These are phyloP conservation scores for Micrastur ruficollis DNA, from an alignment of 2,797 vertebrate species.

Conservation along the genomic window DNA sequence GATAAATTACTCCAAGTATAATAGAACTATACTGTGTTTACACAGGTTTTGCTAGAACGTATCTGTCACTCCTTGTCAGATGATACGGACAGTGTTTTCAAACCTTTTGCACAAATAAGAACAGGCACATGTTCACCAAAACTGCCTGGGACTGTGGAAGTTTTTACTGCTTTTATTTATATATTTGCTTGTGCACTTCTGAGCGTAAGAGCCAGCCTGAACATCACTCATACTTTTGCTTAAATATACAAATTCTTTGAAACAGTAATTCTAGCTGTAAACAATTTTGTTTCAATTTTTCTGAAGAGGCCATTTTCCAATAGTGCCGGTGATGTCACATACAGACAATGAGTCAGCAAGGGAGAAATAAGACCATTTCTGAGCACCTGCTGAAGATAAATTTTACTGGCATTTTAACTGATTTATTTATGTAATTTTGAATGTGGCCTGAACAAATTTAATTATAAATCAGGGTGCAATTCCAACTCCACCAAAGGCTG, in stretches of 20 bases:
- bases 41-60: background rate
- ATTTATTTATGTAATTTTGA: background rate
- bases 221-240: background rate
- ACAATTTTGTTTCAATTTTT: background rate
- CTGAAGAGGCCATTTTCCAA: background rate
- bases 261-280: background rate
- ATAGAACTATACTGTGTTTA: background rate
- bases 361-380: background rate
- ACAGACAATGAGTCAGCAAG: background rate
- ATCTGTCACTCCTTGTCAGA: background rate
- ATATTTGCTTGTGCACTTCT: background rate
- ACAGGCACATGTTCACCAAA: background rate
- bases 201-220: background rate
- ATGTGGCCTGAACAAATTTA: background rate
- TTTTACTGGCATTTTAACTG: background rate
- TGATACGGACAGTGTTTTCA: background rate
- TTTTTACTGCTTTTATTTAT: background rate
- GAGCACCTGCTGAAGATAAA: background rate
- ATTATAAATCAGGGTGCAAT: background rate
- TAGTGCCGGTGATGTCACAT: background rate
- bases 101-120: background rate
- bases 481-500: background rate
- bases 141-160: background rate
- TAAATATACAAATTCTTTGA: background rate
- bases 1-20: background rate